Base-by-base conservation (phyloP, 2,888 invertebrate genomes). In the Alsophila aescularia region DNA sequence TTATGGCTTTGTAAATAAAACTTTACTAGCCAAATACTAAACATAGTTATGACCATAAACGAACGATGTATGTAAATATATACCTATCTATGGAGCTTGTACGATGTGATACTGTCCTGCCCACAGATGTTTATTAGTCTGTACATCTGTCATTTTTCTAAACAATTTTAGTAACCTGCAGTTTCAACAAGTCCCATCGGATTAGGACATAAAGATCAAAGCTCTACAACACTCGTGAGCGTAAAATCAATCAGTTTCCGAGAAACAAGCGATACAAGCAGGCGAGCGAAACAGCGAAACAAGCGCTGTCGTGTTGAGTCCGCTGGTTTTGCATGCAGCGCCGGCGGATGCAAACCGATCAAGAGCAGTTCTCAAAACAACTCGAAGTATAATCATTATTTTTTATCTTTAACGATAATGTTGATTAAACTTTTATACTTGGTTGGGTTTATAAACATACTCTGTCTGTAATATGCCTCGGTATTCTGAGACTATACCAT, bases 1-100 rank as follows among this genome's bases (percentile, higher is more conserved):
- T 41, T 16, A 44, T 39, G 48, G 40, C n/a, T 34, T 34, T 29
- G 53, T 47, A 56, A 60, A 60, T 56, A 50, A 52, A 35, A 52
- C 50, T 42, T 56, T 51, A 60, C 47, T 52, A 40, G 34, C 32
- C 13, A 27, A 49, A 52, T 18, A n/a, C 50, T 56, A 39, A 49
- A 49, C 39, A 27, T 31, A 48, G 45, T 14, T 24, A 42, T 10
- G 13, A 12, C 52, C 50, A 50, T 53, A 40, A 52, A 49, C 35
- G 42, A 52, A 50, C 24, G 18, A 39, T 43, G 34, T 27, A 49
- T 52, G n/a, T n/a, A n/a, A n/a, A n/a, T n/a, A n/a, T n/a, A n/a
- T n/a, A n/a, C n/a, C n/a, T n/a, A 43, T 52, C 56, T 40, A 50
- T 55, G 34, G 35, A 36, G 0, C 32, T 10, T 8, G 43, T 36